Percentiles rank a stretch among this genome's conserved stretches.
These are phyloP conservation scores for Pristionchus arcanus DNA, from an alignment of 2,888 invertebrate species.

Conservation along the genomic window DNA sequence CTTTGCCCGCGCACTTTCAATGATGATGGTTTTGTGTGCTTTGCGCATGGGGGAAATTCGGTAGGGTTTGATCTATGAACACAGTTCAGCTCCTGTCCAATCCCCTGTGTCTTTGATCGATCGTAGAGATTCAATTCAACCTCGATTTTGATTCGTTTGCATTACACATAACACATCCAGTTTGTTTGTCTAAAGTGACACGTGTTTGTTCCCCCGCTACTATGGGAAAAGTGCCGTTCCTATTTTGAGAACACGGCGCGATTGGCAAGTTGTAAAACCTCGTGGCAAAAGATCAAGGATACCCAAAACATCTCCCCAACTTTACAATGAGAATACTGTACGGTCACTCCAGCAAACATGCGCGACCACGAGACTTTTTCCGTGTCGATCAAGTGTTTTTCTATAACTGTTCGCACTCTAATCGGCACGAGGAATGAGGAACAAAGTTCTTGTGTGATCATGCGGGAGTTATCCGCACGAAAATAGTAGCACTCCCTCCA, in stretches of 20 bases:
- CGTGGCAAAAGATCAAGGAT: conserved; percentile 4
- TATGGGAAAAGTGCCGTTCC: conserved; percentile 5
- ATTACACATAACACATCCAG: conserved; percentile 53
- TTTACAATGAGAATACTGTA: not conserved
- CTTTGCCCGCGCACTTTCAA: not conserved
- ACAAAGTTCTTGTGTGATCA: not conserved
- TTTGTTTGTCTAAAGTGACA: conserved; percentile 38
- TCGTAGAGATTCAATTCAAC: not conserved
- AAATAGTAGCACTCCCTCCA: not conserved
- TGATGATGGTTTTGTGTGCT: conserved; percentile 15
- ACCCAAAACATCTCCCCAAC: not conserved
- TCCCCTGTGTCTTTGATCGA: not conserved
- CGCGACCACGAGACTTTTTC: not conserved
- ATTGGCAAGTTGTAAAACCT: conserved; percentile 17
- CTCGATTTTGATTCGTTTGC: not conserved
- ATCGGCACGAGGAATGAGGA: not conserved
- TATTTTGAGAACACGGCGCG: conserved; percentile 9
- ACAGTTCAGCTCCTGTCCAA: not conserved
- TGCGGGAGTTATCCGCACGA: not conserved
- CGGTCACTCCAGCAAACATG: conserved; percentile 6
- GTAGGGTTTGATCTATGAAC: not conserved
- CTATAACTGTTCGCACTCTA: not conserved
- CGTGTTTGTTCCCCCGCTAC: conserved; percentile 32
- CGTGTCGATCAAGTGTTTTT: not conserved
- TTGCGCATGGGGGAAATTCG: not conserved